phyloP scores from a whole-genome alignment of 2,888 invertebrate species.

The Ormyrus labotus region DNA sequence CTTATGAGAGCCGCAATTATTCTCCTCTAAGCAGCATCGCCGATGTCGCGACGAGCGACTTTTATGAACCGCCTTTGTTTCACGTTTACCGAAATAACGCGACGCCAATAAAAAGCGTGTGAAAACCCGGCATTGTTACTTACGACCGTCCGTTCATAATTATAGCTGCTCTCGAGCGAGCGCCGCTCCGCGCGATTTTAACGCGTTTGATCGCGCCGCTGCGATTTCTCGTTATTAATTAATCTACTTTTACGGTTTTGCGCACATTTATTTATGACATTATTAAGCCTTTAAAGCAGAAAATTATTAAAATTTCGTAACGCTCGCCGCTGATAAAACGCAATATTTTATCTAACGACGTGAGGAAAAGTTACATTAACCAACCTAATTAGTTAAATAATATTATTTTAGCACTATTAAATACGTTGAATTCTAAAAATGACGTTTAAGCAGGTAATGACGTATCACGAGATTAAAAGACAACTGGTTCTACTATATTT shows the following conservation, averaged over 20 bases:
- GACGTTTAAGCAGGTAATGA: too few species aligned
- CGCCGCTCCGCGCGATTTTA: slow-evolving; percentile 4
- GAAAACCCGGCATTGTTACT: background rate
- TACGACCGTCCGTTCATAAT: slow-evolving; percentile 24
- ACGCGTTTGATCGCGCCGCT: slow-evolving; percentile 34
- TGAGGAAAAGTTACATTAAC: slow-evolving; percentile 9
- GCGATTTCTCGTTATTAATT: slow-evolving; percentile 21
- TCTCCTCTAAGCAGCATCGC: too few species aligned
- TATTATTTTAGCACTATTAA: background rate
- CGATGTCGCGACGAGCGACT: background rate
- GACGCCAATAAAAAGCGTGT: background rate
- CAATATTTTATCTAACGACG: background rate
- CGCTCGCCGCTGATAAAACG: background rate
- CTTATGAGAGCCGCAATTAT: background rate
- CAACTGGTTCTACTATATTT: too few species aligned
- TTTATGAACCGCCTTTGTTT: slow-evolving; percentile 29
- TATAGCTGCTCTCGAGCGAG: background rate
- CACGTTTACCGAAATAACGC: background rate
- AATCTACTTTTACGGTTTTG: slow-evolving; percentile 34
- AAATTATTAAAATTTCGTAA: slow-evolving; percentile 37
- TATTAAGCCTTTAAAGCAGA: slow-evolving; percentile 1
- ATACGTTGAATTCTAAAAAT: too few species aligned
- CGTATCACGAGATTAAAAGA: too few species aligned
- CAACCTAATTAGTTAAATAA: slow-evolving; percentile 1
- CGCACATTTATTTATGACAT: slow-evolving; percentile 40